Evolutionary conservation across 2,797 vertebrate genomes (phyloP), one percentile per base, ranked within the genome.

Genomic region (Petrocephalus sullivani): DNA sequence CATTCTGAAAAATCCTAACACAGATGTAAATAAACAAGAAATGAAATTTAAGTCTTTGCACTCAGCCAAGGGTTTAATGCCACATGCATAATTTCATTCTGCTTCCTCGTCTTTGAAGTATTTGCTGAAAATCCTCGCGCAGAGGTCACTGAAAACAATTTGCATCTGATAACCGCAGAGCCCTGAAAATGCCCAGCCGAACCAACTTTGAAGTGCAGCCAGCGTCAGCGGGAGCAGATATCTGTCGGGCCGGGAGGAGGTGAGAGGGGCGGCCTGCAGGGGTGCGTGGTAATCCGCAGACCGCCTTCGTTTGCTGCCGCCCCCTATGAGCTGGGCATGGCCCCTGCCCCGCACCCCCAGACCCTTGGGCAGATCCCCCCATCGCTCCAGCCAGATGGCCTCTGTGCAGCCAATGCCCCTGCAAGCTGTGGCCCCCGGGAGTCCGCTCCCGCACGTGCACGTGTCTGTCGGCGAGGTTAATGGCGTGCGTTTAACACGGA

Each of bases 391-490:
- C 87, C 89, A 89, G 89, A 89, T 89, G 89, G 89, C 51, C 78
- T 54, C 87, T 28, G 64, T 61, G 75, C 54, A 46, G 82, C 89
- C 61, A 86, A 89, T 88, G 41, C 83, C 82, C 57, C 81, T 78
- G 81, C 3, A 53, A 56, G 51, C 51, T 21, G 78, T 23, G 83
- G 21, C 53, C 58, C 87, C 82, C 19, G n/a, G 33, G 87, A 41
- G 23, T 56, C 57, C 49, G 19, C 46, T 61, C 75, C 75, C 41
- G n/a, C 37, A 81, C 19, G 19, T 0, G 8, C 41, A 81, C 41
- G 75, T 51, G 60, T 46, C 88, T 87, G 78, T 89, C 49, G 41
- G 86, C 78, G 61, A 89, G 88, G 88, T 89, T 89, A 89, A 89
- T 87, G 78, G 88, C 60, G 61, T 46, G 86, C 64, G 49, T 89